Percentiles rank a stretch among this genome's conserved stretches.
Conservation (phyloP, 2,797 vertebrate genomes). For the Salarias fasciatus region DNA sequence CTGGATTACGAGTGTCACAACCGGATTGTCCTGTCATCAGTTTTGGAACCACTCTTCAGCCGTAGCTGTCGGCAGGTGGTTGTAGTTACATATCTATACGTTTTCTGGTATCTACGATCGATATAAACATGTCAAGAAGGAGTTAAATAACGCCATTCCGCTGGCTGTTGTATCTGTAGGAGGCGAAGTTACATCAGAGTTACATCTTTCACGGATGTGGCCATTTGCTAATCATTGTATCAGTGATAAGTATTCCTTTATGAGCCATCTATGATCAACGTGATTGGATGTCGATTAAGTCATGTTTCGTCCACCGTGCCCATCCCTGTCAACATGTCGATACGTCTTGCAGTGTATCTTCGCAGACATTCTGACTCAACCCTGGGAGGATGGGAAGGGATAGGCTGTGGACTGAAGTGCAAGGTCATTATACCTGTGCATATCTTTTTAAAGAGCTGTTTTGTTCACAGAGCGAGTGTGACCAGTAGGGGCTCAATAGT, state of each 20-base stretch:
- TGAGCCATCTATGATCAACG: neutral
- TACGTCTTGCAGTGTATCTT: neutral
- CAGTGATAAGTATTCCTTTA: neutral
- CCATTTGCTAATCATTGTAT: neutral
- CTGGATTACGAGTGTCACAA: neutral
- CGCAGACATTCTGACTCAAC: slow-evolving; percentile 24
- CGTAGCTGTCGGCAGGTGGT: neutral
- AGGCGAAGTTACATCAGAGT: slow-evolving; percentile 14
- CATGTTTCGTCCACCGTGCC: slow-evolving; percentile 14
- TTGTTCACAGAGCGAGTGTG: slow-evolving; percentile 30
- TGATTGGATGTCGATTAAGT: no score
- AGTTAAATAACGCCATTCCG: slow-evolving; percentile 35
- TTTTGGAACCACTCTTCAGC: neutral
- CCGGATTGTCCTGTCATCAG: no score
- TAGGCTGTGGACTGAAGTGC: slow-evolving; percentile 3
- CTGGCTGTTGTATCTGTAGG: slow-evolving; percentile 2
- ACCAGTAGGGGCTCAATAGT: slow-evolving; percentile 30
- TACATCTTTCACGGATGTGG: no score
- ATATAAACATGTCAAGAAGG: slow-evolving; percentile 44
- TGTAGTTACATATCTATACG: neutral
- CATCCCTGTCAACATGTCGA: slow-evolving; percentile 23
- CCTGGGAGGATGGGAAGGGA: neutral
- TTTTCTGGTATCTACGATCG: slow-evolving; percentile 22
- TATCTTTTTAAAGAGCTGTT: slow-evolving; percentile 7
- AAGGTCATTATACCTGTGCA: slow-evolving; percentile 27